These are phyloP conservation scores for Lacanobia oleracea DNA, from an alignment of 2,888 invertebrate species.

Conservation along the genomic window DNA sequence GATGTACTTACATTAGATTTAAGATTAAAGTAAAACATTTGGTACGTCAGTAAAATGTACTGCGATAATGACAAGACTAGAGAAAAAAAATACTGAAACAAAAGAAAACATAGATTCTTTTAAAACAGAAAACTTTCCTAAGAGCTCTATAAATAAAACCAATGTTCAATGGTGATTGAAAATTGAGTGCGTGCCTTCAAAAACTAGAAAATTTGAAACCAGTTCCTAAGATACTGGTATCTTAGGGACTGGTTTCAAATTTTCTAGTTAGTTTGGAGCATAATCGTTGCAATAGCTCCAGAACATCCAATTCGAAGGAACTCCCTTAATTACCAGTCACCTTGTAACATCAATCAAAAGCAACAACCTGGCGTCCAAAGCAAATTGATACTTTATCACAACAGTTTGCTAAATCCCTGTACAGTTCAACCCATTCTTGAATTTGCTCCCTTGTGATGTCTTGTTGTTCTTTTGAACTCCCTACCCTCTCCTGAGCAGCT, in stretches of 20 bases:
- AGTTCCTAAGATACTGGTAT: no score
- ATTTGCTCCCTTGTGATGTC: slow-evolving; percentile 19
- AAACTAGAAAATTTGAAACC: no score
- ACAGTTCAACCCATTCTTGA: slow-evolving; percentile 19
- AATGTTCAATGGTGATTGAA: no score
- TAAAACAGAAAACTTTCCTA: neutral
- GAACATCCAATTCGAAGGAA: no score
- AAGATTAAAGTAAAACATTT: neutral
- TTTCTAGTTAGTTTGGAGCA: no score
- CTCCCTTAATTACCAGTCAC: neutral
- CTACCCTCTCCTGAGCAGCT: neutral
- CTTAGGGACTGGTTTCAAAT: no score
- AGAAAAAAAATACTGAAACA: slow-evolving; percentile 27
- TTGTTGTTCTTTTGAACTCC: neutral
- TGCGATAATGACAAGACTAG: slow-evolving; percentile 9
- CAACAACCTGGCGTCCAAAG: slow-evolving; percentile 10
- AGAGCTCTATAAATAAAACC: no score
- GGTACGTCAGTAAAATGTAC: neutral
- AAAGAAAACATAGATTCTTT: neutral
- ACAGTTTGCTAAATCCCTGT: slow-evolving; percentile 18
- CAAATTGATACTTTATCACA: slow-evolving; percentile 1
- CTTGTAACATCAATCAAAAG: neutral
- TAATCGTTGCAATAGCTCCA: no score
- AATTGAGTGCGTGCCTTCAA: no score
- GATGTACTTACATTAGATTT: slow-evolving; percentile 17